These are phyloP conservation scores for Siniperca obscura DNA, from an alignment of 2,797 vertebrate species.

Conservation along the genomic window DNA sequence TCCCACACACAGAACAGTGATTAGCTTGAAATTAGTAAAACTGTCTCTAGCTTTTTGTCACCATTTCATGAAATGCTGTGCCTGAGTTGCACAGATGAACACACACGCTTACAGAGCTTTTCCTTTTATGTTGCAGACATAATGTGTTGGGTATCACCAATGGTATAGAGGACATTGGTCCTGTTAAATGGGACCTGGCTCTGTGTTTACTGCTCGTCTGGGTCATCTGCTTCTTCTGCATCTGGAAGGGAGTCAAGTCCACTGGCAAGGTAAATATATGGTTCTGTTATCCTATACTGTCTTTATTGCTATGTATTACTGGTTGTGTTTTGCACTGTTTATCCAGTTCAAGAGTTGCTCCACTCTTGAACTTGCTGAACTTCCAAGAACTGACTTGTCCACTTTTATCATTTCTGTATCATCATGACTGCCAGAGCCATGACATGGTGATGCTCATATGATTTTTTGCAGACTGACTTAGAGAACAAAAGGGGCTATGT, in stretches of 20 bases:
- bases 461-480: conserved; percentile 17
- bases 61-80: not conserved
- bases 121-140: conserved; percentile 80
- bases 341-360: not conserved
- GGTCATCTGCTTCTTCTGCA: conserved; percentile 99
- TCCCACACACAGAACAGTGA: too few species aligned
- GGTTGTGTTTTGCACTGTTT: not conserved
- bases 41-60: not conserved
- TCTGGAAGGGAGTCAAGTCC: conserved; percentile 99
- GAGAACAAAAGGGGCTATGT: conserved; percentile 38
- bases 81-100: not conserved
- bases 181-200: conserved; percentile 96
- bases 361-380: not conserved
- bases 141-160: conserved; percentile 93
- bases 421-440: not conserved
- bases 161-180: conserved; percentile 91
- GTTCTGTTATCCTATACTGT: not conserved
- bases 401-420: not conserved
- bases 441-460: conserved; percentile 44
- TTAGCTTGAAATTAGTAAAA: too few species aligned
- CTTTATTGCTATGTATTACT: not conserved
- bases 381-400: not conserved
- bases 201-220: conserved; percentile 95
- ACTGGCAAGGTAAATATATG: conserved; percentile 92
- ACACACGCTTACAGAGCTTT: not conserved